Percentiles rank a stretch among this genome's conserved stretches.
These are phyloP conservation scores for Zaprionus obscuricornis DNA, from an alignment of 2,888 invertebrate species.

Conservation along the genomic window DNA sequence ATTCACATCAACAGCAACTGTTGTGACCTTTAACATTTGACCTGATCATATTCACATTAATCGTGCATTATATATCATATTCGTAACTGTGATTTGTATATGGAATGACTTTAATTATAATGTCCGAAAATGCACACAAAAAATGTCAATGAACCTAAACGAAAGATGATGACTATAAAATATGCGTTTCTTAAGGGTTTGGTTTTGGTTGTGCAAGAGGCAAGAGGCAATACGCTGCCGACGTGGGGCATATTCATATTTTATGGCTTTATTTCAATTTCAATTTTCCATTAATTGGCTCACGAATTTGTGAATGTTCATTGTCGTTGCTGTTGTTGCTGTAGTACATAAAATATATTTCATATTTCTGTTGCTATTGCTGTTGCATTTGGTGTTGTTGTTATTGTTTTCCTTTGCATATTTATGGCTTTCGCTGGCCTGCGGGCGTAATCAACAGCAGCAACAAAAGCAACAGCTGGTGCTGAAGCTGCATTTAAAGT, in stretches of 20 bases:
- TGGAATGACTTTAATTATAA: conserved; percentile 27
- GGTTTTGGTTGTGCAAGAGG: not conserved
- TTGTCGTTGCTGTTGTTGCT: conserved; percentile 32
- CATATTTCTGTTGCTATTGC: conserved; percentile 14
- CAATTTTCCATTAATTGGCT: conserved; percentile 70
- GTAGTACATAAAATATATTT: conserved; percentile 33
- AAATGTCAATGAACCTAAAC: conserved; percentile 58
- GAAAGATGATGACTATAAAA: conserved; percentile 13
- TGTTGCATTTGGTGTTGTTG: no score
- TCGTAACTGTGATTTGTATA: conserved; percentile 20
- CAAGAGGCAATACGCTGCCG: not conserved
- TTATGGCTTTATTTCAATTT: conserved; percentile 72
- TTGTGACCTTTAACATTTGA: conserved; percentile 60
- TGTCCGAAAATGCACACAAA: conserved; percentile 39
- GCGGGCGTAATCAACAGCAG: conserved; percentile 48
- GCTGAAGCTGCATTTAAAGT: conserved; percentile 8
- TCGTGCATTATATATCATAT: not conserved
- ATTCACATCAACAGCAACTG: conserved; percentile 3
- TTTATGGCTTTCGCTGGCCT: conserved; percentile 57
- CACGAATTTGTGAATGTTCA: conserved; percentile 46
- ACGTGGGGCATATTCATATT: conserved; percentile 26
- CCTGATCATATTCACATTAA: conserved; percentile 11
- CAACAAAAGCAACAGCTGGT: conserved; percentile 16
- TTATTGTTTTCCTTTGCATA: conserved; percentile 37
- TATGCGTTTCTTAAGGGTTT: conserved; percentile 15